These are phyloP conservation scores for Macrophya alboannulata DNA, from an alignment of 2,888 invertebrate species.

Conservation along the genomic window DNA sequence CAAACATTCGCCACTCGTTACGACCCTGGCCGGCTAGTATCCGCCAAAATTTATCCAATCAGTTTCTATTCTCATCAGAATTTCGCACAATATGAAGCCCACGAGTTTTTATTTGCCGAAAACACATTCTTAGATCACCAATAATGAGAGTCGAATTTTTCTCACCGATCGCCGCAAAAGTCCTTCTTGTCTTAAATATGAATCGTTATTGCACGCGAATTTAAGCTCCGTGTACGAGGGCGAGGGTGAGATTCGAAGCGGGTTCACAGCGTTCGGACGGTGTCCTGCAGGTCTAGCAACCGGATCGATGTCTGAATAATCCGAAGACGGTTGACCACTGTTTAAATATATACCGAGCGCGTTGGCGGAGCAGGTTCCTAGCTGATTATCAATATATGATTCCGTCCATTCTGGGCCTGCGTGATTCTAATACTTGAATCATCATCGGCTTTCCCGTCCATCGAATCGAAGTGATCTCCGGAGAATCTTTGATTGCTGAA, in stretches of 20 bases:
- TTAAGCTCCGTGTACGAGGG: background rate
- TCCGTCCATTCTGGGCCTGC: background rate
- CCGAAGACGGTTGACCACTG: conserved; percentile 34
- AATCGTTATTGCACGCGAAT: too few relatives aligned
- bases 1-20: background rate
- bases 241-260: background rate
- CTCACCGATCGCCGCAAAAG: background rate
- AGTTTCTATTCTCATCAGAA: background rate
- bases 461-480: background rate
- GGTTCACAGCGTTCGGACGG: background rate
- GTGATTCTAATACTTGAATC: background rate
- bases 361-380: conserved; percentile 9
- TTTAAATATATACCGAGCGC: background rate
- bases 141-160: background rate
- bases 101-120: background rate
- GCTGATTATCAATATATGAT: conserved; percentile 25
- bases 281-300: background rate
- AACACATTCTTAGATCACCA: background rate
- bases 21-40: background rate
- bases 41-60: background rate
- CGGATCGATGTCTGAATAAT: conserved; percentile 47
- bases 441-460: background rate
- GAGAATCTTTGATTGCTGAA: background rate
- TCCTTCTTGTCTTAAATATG: background rate
- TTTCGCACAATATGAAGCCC: background rate